Percentiles rank a stretch among this genome's conserved stretches.
phyloP scores from a whole-genome alignment of 30 jellyfish, hydroid and myxozoan species.

The Chrysaora quinquecirrha region DNA sequence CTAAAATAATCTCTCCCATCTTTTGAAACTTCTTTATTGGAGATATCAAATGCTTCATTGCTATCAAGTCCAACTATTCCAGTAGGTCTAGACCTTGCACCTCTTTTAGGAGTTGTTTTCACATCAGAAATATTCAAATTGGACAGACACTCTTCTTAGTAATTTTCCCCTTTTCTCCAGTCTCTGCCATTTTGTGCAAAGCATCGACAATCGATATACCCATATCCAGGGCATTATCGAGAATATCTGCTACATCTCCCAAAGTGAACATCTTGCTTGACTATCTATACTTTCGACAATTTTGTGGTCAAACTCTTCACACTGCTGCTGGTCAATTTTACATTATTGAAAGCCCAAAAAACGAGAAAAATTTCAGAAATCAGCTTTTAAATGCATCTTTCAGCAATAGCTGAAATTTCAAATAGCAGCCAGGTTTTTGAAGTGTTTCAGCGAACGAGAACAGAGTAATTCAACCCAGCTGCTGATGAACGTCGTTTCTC shows the following conservation, averaged over 20 bases:
- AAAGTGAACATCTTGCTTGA: constrained; percentile 84
- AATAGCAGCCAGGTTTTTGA: too few species aligned
- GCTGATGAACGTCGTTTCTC: neutral
- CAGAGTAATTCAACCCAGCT: constrained; percentile 2
- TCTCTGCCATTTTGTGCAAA: constrained; percentile 82
- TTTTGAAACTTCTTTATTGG: neutral
- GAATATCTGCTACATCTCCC: constrained; percentile 98
- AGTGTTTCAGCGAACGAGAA: too few species aligned
- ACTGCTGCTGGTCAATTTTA: too few species aligned
- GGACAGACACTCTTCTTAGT: constrained; percentile 59
- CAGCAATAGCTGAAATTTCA: too few species aligned
- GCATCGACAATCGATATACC: constrained; percentile 95
- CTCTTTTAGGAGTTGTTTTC: neutral
- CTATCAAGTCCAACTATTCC: neutral
- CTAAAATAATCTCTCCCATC: too few species aligned
- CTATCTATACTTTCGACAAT: too few species aligned
- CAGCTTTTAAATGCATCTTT: too few species aligned
- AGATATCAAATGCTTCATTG: neutral
- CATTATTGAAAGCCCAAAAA: too few species aligned
- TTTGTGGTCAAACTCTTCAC: too few species aligned
- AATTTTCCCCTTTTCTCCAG: constrained; percentile 81
- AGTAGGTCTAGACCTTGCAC: neutral
- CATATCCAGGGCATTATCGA: constrained; percentile 94
- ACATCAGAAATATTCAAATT: constrained; percentile 47
- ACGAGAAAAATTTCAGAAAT: too few species aligned